These are phyloP conservation scores for Guaruba guarouba DNA, from an alignment of 2,113 vertebrate genomes.

Conservation along the genomic window DNA sequence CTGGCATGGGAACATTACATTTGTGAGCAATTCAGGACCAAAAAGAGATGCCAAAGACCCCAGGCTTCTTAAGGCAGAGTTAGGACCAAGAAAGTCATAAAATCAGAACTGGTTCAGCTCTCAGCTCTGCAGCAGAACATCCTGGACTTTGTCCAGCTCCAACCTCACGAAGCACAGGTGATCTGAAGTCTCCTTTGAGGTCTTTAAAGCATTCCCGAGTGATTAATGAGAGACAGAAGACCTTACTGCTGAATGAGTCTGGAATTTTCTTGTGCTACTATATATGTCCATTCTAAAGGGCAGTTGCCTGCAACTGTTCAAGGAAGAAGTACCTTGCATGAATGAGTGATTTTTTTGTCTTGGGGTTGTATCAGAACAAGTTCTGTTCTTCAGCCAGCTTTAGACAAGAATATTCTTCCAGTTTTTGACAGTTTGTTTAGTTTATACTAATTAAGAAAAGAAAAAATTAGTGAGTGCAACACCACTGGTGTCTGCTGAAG, in stretches of 20 bases:
- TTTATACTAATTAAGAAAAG: not conserved
- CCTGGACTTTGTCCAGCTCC: not conserved
- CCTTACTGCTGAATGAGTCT: not conserved
- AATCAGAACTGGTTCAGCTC: not conserved
- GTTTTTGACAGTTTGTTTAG: not conserved
- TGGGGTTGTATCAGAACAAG: not conserved
- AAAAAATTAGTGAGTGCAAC: not conserved
- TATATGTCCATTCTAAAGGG: not conserved
- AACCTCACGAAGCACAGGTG: not conserved
- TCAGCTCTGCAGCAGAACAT: not conserved
- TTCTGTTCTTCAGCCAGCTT: not conserved
- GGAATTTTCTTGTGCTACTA: not conserved
- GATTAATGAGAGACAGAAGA: not conserved
- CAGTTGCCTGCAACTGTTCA: not conserved
- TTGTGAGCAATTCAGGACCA: not conserved
- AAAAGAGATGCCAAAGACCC: not conserved
- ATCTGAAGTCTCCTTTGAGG: not conserved
- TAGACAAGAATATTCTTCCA: not conserved
- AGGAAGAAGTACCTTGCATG: accelerated
- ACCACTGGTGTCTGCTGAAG: not conserved
- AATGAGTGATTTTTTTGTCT: not conserved
- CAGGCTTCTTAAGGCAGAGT: not conserved
- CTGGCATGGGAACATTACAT: not conserved
- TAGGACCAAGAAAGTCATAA: not conserved
- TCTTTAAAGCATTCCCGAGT: not conserved